A percentile compares a stretch with the other conserved stretches of the same genome.
Evolutionary conservation across 1,140 invertebrate species (phyloP).

Genomic region (Melanaphis sacchari): DNA sequence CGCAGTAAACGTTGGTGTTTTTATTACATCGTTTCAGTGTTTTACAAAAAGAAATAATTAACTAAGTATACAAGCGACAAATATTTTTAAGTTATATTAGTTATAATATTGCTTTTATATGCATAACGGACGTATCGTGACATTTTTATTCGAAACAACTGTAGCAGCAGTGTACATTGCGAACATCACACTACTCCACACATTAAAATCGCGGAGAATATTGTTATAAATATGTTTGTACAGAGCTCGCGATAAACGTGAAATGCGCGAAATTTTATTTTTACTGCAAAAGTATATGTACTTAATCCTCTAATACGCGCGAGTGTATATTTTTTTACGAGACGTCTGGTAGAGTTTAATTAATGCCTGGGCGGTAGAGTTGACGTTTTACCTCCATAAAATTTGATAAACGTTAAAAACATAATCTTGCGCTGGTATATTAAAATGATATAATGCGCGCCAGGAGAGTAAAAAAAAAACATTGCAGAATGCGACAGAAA

Average conservation of each 20-base stretch:
- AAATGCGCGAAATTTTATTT: background rate
- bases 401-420: slow-evolving; percentile 35
- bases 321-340: slow-evolving; percentile 19
- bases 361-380: background rate
- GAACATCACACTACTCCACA: background rate
- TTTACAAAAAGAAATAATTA: background rate
- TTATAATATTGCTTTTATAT: slow-evolving; percentile 1
- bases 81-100: background rate
- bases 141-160: slow-evolving; percentile 16
- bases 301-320: background rate
- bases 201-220: background rate
- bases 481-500: background rate
- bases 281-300: slow-evolving; percentile 21
- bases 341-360: slow-evolving; percentile 30
- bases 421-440: background rate
- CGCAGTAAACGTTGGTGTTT: background rate
- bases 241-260: background rate
- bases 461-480: background rate
- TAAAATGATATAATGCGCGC: background rate
- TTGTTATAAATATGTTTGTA: background rate
- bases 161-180: background rate
- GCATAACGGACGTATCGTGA: background rate
- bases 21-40: background rate
- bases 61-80: background rate
- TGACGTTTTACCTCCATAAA: slow-evolving; percentile 31